A percentile compares a stretch with the other conserved stretches of the same genome.
phyloP scores from a whole-genome alignment of 1,140 invertebrate genomes.

The Anastatus disparis region DNA sequence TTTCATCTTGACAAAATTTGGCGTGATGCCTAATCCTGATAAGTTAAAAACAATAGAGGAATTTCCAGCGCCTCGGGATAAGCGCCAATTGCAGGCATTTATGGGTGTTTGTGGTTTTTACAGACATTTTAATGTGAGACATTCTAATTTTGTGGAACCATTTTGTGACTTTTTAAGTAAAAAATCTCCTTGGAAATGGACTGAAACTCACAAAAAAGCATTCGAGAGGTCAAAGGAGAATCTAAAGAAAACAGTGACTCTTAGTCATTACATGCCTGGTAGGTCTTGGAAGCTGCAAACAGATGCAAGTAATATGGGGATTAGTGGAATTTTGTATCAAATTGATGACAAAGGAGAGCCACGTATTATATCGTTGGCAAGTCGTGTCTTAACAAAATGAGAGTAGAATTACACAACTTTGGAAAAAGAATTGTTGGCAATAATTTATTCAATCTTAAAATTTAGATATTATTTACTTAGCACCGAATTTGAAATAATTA shows the following conservation, averaged over 20 bases:
- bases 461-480: neutral
- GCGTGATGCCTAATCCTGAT: conserved; percentile 31
- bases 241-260: conserved; percentile 23
- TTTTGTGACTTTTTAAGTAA: conserved; percentile 33
- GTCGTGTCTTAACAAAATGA: neutral
- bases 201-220: conserved; percentile 1
- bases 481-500: too few species aligned
- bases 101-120: conserved; percentile 39
- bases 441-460: conserved; percentile 40
- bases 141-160: conserved; percentile 14
- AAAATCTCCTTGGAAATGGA: conserved; percentile 22
- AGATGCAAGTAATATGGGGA: conserved; percentile 27
- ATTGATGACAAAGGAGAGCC: conserved; percentile 4
- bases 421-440: conserved; percentile 52
- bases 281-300: conserved; percentile 37
- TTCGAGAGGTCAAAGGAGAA: conserved; percentile 38
- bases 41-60: conserved; percentile 24
- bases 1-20: conserved; percentile 28
- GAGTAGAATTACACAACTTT: conserved; percentile 44
- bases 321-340: conserved; percentile 34
- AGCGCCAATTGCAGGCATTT: conserved; percentile 39
- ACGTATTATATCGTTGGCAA: conserved; percentile 17
- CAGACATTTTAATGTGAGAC: conserved; percentile 35
- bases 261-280: conserved; percentile 30
- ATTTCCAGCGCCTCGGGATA: conserved; percentile 38